phyloP scores from a whole-genome alignment of 2,113 vertebrate species.

The Halcyon senegalensis region DNA sequence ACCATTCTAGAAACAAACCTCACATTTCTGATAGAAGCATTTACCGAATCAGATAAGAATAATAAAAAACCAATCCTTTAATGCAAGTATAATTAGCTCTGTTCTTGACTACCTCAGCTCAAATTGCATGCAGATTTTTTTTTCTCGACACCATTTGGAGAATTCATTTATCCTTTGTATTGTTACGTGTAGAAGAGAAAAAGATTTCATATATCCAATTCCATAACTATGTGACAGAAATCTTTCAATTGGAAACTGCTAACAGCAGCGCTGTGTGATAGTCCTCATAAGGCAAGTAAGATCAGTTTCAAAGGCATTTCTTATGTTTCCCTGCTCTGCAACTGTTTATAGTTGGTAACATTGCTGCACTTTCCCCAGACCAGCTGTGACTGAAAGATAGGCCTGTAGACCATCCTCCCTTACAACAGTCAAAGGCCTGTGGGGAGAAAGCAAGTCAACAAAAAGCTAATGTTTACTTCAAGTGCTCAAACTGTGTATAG shows the following conservation, averaged over 20 bases:
- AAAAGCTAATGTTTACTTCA: not conserved
- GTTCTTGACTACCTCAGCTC: not conserved
- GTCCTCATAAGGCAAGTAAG: not conserved
- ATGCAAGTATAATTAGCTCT: not conserved
- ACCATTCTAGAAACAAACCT: not conserved
- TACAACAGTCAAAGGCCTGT: not conserved
- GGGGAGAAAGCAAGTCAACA: not conserved
- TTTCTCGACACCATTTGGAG: not conserved
- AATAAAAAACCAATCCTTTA: not conserved
- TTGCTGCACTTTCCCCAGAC: not conserved
- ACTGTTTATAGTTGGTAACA: not conserved
- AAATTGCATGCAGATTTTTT: not conserved
- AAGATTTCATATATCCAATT: not conserved
- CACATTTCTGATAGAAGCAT: not conserved
- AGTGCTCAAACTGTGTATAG: not conserved
- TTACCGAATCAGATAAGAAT: not conserved
- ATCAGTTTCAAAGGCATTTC: not conserved
- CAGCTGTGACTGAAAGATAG: not conserved
- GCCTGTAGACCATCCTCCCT: not conserved
- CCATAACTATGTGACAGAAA: not conserved
- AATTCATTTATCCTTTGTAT: not conserved
- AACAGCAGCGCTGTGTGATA: not conserved
- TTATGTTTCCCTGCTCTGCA: not conserved
- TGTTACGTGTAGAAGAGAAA: not conserved
- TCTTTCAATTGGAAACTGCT: not conserved